phyloP scores from a whole-genome alignment of 1,140 invertebrate genomes.

The Zaprionus lachaisei region DNA sequence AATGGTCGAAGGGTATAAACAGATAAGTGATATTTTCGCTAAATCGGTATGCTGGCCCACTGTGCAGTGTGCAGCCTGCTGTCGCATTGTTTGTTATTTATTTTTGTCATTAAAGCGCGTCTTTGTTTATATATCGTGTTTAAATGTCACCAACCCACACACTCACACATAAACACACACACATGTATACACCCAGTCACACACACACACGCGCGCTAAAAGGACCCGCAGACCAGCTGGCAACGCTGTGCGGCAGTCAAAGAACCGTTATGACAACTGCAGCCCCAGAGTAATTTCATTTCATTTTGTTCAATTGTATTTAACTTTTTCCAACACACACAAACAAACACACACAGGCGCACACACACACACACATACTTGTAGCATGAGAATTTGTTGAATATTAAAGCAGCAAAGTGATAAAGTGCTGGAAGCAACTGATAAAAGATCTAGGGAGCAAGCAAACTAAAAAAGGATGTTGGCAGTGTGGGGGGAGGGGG shows the following conservation, averaged over 20 bases:
- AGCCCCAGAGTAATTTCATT: constrained; percentile 38
- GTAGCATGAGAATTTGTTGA: not conserved
- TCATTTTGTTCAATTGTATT: constrained; percentile 34
- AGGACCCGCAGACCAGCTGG: constrained; percentile 6
- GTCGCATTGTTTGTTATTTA: constrained; percentile 49
- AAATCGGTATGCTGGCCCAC: too few species aligned
- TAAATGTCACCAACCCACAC: constrained; percentile 50
- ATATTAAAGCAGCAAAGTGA: not conserved
- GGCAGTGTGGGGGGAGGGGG: not conserved
- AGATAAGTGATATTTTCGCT: too few species aligned
- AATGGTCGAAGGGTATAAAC: too few species aligned
- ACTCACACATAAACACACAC: constrained; percentile 15
- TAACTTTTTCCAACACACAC: not conserved
- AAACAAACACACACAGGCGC: not conserved
- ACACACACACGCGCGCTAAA: constrained; percentile 11
- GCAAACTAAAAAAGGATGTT: too few species aligned
- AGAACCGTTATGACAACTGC: constrained; percentile 34
- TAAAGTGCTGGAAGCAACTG: not conserved
- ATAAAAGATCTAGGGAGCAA: not conserved
- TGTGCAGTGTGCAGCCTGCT: not conserved
- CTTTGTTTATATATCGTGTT: constrained; percentile 71
- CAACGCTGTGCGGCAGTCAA: constrained; percentile 25
- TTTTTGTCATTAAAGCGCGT: constrained; percentile 56
- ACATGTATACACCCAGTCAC: not conserved
- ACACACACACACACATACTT: not conserved